Base-by-base conservation (phyloP, 2,888 invertebrate genomes). In the Chrysolina americana region DNA sequence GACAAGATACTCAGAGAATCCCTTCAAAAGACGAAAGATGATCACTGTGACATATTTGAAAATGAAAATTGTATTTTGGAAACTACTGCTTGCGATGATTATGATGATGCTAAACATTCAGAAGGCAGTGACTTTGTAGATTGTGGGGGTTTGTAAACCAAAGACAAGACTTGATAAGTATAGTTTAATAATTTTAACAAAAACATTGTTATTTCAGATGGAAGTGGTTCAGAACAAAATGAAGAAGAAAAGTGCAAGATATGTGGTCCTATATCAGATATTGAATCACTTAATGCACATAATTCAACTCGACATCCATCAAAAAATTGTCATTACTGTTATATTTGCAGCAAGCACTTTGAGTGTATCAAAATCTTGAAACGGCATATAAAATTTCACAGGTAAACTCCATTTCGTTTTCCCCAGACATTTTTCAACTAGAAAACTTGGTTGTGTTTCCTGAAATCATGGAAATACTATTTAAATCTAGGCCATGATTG, bases 341-440 rank as follows among this genome's bases (percentile, higher is more conserved):
- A 77, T 69, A 59, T 78, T 66, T 85, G 84, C 71, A 76, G 75
- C 19, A 84, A 83, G 71, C 70, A 79, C 56, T 82, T 77, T 71
- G 74, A 65, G 21, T 79, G 80, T 59, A n/a, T 78, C 15, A 80
- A 81, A 70, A 23, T 74, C 11, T 74, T 84, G 23, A 81, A 81
- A 71, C 78, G 76, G 41, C 84, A 84, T 78, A 70, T 81, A 59
- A 75, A 76, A 69, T 74, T 79, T 13, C 84, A 85, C 65, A 82
- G 75, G 83, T 84, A 79, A 76, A 66, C 6, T 74, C 8, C 13
- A 41, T 63, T 48, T 64, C 21, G 5, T 28, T 2, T 28, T 28
- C 5, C 2, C 28, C 28, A 28, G 28, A 28, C 28, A 28, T 28
- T 28, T 5, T 5, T 28, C 28, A 28, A 3, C 28, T 3, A 28